phyloP scores from a whole-genome alignment of 1,140 invertebrate genomes.

The Propsilocerus akamusi region DNA sequence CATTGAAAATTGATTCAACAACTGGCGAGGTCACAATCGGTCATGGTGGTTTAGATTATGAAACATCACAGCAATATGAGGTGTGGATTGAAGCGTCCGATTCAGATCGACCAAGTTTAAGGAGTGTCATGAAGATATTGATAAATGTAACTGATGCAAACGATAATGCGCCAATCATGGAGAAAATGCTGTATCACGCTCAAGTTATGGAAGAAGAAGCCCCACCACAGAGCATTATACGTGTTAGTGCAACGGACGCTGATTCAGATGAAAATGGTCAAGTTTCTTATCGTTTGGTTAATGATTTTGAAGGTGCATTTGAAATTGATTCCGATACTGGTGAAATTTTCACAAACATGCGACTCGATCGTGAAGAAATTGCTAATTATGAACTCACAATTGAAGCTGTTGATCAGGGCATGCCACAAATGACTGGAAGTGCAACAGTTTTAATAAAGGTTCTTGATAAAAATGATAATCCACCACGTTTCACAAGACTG shows the following conservation, averaged over 20 bases:
- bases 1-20: slow-evolving; percentile 57
- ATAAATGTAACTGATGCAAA: slow-evolving; percentile 83
- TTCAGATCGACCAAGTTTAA: slow-evolving; percentile 57
- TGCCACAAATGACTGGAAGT: slow-evolving; percentile 60
- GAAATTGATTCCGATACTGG: slow-evolving; percentile 61
- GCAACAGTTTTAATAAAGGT: slow-evolving; percentile 71
- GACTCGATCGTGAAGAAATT: slow-evolving; percentile 79
- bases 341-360: slow-evolving; percentile 64
- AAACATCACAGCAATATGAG: slow-evolving; percentile 64
- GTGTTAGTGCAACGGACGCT: slow-evolving; percentile 63
- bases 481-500: slow-evolving; percentile 75
- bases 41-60: slow-evolving; percentile 69
- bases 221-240: slow-evolving; percentile 55
- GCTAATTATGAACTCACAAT: slow-evolving; percentile 66
- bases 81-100: slow-evolving; percentile 87
- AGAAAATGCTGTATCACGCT: slow-evolving; percentile 61
- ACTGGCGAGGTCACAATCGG: slow-evolving; percentile 63
- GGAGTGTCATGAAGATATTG: slow-evolving; percentile 53
- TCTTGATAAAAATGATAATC: slow-evolving; percentile 87
- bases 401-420: slow-evolving; percentile 73
- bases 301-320: slow-evolving; percentile 61
- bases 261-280: slow-evolving; percentile 77
- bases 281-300: slow-evolving; percentile 55
- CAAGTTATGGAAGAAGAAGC: slow-evolving; percentile 70
- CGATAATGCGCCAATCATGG: slow-evolving; percentile 75